phyloP scores from a whole-genome alignment of 2,113 vertebrate genomes.

The Cynocephalus volans region DNA sequence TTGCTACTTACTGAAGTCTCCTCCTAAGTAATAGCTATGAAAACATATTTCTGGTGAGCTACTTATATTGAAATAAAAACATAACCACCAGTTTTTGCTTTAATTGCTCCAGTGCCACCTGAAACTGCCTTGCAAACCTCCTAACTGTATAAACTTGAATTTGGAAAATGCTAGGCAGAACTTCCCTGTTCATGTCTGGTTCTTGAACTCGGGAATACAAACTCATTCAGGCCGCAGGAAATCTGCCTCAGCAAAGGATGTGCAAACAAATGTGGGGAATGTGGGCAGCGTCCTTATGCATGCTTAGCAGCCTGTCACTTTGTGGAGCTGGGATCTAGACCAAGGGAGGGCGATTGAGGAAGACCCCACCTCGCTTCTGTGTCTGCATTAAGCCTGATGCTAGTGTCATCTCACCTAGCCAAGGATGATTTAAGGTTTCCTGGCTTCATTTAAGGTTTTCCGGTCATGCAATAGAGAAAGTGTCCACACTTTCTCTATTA shows the following conservation, averaged over 20 bases:
- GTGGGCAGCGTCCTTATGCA: neutral
- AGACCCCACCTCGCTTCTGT: neutral
- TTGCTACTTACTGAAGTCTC: neutral
- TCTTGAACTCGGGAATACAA: too few relatives aligned
- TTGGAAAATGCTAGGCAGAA: neutral
- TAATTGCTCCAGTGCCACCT: accelerated
- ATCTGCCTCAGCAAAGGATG: neutral
- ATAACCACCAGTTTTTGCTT: accelerated
- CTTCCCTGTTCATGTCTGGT: neutral
- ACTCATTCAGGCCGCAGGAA: neutral
- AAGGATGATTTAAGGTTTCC: neutral
- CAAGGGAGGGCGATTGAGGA: accelerated
- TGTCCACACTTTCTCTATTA: neutral
- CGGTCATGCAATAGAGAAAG: neutral
- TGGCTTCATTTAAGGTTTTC: neutral
- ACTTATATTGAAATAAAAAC: neutral
- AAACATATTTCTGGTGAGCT: neutral
- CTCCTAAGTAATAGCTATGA: neutral
- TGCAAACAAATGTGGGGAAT: accelerated
- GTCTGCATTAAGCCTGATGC: neutral
- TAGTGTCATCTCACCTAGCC: neutral
- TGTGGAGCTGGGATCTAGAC: neutral
- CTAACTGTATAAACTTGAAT: accelerated
- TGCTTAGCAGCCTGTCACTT: neutral
- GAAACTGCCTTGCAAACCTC: neutral